These are phyloP conservation scores for Drosophila quinaria DNA, from an alignment of 2,888 invertebrate genomes.

Conservation along the genomic window DNA sequence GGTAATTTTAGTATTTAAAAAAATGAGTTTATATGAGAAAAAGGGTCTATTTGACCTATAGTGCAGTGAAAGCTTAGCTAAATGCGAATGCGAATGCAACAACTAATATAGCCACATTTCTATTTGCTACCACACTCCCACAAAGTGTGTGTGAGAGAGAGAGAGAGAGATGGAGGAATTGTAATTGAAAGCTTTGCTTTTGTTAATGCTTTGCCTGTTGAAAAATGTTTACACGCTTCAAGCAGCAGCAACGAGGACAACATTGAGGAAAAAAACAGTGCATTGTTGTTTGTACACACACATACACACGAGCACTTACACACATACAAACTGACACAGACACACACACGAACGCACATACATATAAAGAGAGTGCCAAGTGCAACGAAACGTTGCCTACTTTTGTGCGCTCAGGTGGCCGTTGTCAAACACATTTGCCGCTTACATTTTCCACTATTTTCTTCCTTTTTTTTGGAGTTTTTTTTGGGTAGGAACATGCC, in stretches of 20 bases:
- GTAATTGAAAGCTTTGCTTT: constrained; percentile 48
- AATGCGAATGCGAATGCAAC: constrained; percentile 29
- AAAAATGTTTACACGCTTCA: constrained; percentile 61
- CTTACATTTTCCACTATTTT: constrained; percentile 11
- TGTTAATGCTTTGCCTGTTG: constrained; percentile 41
- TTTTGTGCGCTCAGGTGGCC: constrained; percentile 59
- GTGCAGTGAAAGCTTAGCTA: constrained; percentile 29
- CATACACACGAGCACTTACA: constrained; percentile 2
- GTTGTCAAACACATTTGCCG: constrained; percentile 49
- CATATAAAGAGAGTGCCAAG: constrained; percentile 10
- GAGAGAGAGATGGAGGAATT: constrained; percentile 6
- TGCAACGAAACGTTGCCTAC: constrained; percentile 52
- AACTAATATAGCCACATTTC: constrained; percentile 24
- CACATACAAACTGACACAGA: constrained; percentile 1
- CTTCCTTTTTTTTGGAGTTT: background rate
- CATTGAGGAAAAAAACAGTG: constrained; percentile 36
- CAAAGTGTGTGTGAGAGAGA: background rate
- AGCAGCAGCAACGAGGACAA: constrained; percentile 54
- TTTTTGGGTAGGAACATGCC: constrained; percentile 8
- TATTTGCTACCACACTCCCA: constrained; percentile 9
- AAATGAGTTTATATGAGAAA: no score
- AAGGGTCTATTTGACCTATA: no score
- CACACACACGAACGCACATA: constrained; percentile 5
- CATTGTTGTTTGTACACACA: constrained; percentile 45
- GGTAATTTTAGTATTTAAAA: no score